phyloP scores from a whole-genome alignment of 2,797 vertebrate genomes.

The Pampus argenteus region DNA sequence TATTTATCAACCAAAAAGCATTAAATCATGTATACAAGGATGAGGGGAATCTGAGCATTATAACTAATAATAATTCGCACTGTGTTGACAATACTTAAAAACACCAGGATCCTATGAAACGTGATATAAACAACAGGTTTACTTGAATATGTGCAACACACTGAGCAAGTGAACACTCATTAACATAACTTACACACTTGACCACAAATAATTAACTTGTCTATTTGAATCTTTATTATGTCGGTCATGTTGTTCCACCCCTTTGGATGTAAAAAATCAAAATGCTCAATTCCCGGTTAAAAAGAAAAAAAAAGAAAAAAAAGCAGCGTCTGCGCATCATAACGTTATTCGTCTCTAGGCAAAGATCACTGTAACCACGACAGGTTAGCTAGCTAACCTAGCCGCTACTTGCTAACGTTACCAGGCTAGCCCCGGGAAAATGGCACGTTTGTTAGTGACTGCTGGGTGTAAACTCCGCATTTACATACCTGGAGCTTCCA shows the following conservation, averaged over 20 bases:
- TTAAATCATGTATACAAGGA: neutral
- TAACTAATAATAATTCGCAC: fast-evolving
- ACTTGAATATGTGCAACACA: neutral
- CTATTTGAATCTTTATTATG: neutral
- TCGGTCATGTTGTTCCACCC: neutral
- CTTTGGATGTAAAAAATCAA: slow-evolving; percentile 19
- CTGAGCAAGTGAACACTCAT: slow-evolving; percentile 18
- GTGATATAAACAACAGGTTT: neutral
- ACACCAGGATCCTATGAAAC: neutral
- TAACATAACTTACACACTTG: slow-evolving; percentile 31
- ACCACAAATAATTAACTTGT: neutral
- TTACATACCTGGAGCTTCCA: slow-evolving; percentile 50
- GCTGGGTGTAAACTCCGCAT: slow-evolving; percentile 4
- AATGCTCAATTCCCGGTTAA: slow-evolving; percentile 48
- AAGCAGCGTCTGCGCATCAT: slow-evolving; percentile 60
- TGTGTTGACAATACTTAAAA: neutral
- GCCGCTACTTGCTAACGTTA: slow-evolving; percentile 43
- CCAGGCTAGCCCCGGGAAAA: slow-evolving; percentile 36
- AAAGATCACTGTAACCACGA: slow-evolving; percentile 54
- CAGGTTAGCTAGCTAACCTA: slow-evolving; percentile 49
- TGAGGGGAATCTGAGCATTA: neutral
- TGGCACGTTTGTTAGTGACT: slow-evolving; percentile 13
- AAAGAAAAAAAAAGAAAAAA: slow-evolving; percentile 22
- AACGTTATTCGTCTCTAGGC: slow-evolving; percentile 51
- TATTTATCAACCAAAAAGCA: too few relatives aligned